Base-by-base conservation (phyloP, 2,797 vertebrate genomes). In the Ispidina lecontei region DNA sequence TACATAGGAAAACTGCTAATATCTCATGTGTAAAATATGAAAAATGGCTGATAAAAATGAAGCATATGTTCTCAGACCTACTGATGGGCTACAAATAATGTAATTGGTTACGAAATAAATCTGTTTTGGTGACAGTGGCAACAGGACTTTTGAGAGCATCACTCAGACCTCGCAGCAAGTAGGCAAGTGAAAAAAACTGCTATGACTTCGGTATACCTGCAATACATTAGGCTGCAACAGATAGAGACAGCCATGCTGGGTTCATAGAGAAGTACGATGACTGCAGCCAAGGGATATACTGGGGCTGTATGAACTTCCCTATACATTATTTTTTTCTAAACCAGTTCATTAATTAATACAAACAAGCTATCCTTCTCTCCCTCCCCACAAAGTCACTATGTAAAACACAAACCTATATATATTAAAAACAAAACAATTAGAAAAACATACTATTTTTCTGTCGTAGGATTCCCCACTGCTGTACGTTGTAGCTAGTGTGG, bases 381-480 rank as follows among this genome's bases (percentile, higher is more conserved):
- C 29, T 29, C 7, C 10, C 25, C 22, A 4, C 6, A 33, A 88
- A 72, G 31, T 46, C 47, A 58, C 21, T 44, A 68, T 15, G 43
- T 25, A 65, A 74, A 84, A 69, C 16, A 75, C n/a, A 81, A 83
- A 86, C 58, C 54, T 11, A 51, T 20, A 73, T 14, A 10, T 4
- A 33, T 41, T 11, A 59, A 62, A 89, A 47, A 79, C 71, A 86
- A 51, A 11, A 84, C 39, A 68, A 58, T 58, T 56, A 8, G 37
- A 73, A 86, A 60, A 14, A 84, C 99, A 68, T 98, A 99, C 99
- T 87, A 99, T 99, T 98, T 99, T 99, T 89, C 99, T 98, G 97
- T 99, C 99, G 7, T 99, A 99, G 94, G 99, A 99, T 97, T 99
- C 99, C 46, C 99, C 99, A 1, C 99, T 99, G 98, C 99, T 99